Evolutionary conservation across 2,888 invertebrate species (phyloP).

Genomic region (Euzophera pinguis): DNA sequence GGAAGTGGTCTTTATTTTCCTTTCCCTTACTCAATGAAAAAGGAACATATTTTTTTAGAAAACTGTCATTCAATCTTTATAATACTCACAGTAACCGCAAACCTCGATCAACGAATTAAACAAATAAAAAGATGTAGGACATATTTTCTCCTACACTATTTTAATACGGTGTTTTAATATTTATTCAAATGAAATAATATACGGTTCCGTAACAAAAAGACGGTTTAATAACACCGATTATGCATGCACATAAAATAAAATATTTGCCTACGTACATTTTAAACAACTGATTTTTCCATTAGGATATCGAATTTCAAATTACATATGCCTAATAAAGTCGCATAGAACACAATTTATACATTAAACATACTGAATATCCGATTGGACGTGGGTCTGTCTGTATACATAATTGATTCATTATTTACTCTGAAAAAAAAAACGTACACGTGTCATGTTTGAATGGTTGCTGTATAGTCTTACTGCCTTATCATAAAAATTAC

Average conservation of each 20-base stretch:
- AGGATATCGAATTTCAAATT: constrained; percentile 12
- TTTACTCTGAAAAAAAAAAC: neutral
- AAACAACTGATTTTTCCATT: constrained; percentile 6
- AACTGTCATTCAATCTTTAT: too few relatives aligned
- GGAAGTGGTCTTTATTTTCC: too few relatives aligned
- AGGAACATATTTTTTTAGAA: too few relatives aligned
- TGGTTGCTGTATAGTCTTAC: too few relatives aligned
- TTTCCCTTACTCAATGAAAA: too few relatives aligned
- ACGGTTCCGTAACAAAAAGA: constrained; percentile 3
- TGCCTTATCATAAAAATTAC: too few relatives aligned
- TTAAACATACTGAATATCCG: constrained; percentile 7
- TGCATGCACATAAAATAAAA: constrained; percentile 12
- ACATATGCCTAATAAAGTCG: constrained; percentile 3
- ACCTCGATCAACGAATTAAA: neutral
- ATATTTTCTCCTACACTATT: neutral
- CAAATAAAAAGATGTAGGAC: neutral
- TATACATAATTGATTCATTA: constrained; percentile 8
- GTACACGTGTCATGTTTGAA: neutral
- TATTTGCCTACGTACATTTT: neutral
- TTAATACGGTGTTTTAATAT: neutral
- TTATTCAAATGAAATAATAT: neutral
- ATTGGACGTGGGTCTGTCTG: constrained; percentile 1
- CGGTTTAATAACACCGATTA: constrained; percentile 5
- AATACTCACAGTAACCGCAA: too few relatives aligned
- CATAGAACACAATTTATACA: constrained; percentile 1